phyloP scores from a whole-genome alignment of 2,113 vertebrate genomes.

The Polyodon spathula region DNA sequence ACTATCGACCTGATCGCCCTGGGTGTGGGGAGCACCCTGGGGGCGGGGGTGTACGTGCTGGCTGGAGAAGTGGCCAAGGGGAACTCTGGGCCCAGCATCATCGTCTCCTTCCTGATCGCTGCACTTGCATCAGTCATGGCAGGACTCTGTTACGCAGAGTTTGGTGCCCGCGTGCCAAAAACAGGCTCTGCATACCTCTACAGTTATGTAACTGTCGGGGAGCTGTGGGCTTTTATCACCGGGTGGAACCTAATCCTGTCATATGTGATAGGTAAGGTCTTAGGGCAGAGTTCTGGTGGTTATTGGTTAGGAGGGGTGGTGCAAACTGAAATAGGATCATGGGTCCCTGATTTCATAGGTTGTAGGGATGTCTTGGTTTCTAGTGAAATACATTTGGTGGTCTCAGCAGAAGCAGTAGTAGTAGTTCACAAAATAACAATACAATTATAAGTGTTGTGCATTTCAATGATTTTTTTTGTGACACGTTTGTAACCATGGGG shows the following conservation, averaged over 20 bases:
- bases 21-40: conserved; percentile 91
- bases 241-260: conserved; percentile 97
- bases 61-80: conserved; percentile 93
- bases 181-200: conserved; percentile 94
- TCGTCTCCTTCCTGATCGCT: conserved; percentile 90
- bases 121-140: conserved; percentile 93
- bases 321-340: too few relatives aligned
- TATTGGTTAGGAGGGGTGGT: not conserved
- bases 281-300: not conserved
- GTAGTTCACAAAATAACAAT: too few relatives aligned
- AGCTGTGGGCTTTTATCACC: conserved; percentile 95
- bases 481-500: too few relatives aligned
- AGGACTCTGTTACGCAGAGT: conserved; percentile 92
- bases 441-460: too few relatives aligned
- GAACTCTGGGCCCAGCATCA: conserved; percentile 83
- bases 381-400: too few relatives aligned
- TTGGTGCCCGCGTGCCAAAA: conserved; percentile 91
- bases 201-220: conserved; percentile 92
- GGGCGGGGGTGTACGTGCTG: conserved; percentile 90
- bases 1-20: conserved; percentile 91
- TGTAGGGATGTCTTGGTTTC: too few relatives aligned
- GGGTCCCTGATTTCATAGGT: too few relatives aligned
- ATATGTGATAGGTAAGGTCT: conserved; percentile 81
- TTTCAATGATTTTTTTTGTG: too few relatives aligned
- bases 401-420: too few relatives aligned